These are phyloP conservation scores for Atherix ibis DNA, from an alignment of 2,888 invertebrate species.

Conservation along the genomic window DNA sequence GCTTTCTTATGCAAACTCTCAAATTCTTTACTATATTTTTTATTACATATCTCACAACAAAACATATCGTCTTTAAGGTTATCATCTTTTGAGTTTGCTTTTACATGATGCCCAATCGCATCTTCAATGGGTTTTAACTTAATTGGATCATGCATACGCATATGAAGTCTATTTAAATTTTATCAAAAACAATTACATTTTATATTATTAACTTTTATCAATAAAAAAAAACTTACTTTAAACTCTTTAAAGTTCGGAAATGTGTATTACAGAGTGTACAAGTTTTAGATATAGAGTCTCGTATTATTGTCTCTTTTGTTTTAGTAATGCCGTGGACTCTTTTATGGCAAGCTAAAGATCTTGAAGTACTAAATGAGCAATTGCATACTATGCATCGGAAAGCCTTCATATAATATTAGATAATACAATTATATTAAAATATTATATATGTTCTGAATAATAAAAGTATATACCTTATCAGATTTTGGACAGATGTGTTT, in stretches of 20 bases:
- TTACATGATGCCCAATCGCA: slow-evolving; percentile 22
- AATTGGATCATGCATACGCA: slow-evolving; percentile 56
- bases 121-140: slow-evolving; percentile 33
- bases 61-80: slow-evolving; percentile 26
- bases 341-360: too few species aligned
- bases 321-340: too few species aligned
- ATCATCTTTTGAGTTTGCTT: slow-evolving; percentile 20
- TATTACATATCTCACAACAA: slow-evolving; percentile 39
- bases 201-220: slow-evolving; percentile 1
- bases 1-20: slow-evolving; percentile 48
- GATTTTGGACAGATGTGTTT: too few species aligned
- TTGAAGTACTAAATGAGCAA: too few species aligned
- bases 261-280: slow-evolving; percentile 37
- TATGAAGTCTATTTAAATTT: slow-evolving; percentile 39
- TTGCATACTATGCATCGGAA: too few species aligned
- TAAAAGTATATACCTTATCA: too few species aligned
- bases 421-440: too few species aligned
- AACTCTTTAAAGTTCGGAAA: slow-evolving; percentile 47
- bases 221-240: slow-evolving; percentile 17
- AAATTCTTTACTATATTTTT: slow-evolving; percentile 36
- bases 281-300: slow-evolving; percentile 1
- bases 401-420: too few species aligned
- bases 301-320: too few species aligned
- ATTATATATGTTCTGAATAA: too few species aligned
- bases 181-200: slow-evolving; percentile 26